phyloP scores from a whole-genome alignment of 2,113 vertebrate species.

The Centropristis striata region DNA sequence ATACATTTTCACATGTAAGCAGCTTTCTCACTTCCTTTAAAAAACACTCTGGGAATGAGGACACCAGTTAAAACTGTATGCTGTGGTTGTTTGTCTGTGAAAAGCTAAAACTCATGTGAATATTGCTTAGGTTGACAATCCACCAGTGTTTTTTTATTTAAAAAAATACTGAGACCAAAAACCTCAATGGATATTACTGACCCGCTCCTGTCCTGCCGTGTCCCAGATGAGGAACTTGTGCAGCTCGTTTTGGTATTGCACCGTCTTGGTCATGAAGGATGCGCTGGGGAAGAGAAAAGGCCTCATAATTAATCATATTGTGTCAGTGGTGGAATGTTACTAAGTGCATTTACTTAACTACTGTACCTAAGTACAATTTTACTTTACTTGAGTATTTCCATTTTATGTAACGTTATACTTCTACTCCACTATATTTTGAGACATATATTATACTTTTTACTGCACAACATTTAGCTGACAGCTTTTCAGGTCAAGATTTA shows the following conservation, averaged over 20 bases:
- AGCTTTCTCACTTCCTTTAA: constrained; percentile 32
- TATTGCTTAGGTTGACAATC: not conserved
- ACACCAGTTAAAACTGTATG: constrained; percentile 5
- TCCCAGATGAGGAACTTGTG: constrained; percentile 99
- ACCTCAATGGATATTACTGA: constrained; percentile 76
- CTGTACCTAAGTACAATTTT: too few relatives aligned
- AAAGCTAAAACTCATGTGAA: constrained; percentile 5
- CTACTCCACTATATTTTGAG: too few relatives aligned
- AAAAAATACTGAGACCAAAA: not conserved
- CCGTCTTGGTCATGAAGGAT: constrained; percentile 98
- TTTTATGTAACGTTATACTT: too few relatives aligned
- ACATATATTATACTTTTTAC: too few relatives aligned
- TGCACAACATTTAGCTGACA: too few relatives aligned
- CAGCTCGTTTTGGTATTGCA: constrained; percentile 96
- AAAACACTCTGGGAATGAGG: not conserved
- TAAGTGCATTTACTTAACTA: too few relatives aligned
- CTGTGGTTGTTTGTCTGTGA: not conserved
- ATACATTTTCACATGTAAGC: not conserved
- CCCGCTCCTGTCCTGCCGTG: constrained; percentile 96
- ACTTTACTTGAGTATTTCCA: too few relatives aligned
- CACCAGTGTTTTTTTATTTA: not conserved
- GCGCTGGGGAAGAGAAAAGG: constrained; percentile 86
- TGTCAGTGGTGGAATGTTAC: too few relatives aligned
- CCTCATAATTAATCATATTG: not conserved
- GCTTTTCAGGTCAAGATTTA: too few relatives aligned